A percentile compares a stretch with the other conserved stretches of the same genome.
These are phyloP conservation scores for Phylloscopus trochilus DNA, from an alignment of 2,113 vertebrate species.

Conservation along the genomic window DNA sequence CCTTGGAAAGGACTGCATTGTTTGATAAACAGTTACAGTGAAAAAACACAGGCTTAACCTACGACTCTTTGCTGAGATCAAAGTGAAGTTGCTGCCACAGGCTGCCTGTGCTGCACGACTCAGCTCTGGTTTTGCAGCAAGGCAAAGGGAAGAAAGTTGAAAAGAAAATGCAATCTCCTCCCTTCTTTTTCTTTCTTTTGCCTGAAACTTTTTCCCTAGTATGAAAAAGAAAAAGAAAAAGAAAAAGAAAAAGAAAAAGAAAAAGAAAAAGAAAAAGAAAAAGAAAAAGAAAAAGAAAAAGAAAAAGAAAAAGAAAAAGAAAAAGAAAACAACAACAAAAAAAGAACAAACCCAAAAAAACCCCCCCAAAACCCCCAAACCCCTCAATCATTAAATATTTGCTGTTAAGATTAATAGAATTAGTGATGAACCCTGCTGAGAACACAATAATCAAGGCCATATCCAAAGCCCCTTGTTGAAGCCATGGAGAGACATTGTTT, in stretches of 20 bases:
- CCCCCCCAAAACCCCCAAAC: too few species aligned
- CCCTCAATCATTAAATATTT: slow-evolving; percentile 10
- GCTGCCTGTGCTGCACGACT: neutral
- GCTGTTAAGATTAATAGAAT: slow-evolving; percentile 11
- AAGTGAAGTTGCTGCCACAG: neutral
- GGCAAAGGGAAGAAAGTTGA: neutral
- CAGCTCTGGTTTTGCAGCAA: neutral
- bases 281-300: neutral
- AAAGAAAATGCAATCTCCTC: neutral
- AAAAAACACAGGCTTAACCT: slow-evolving; percentile 48
- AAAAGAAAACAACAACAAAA: too few species aligned
- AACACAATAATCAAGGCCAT: neutral
- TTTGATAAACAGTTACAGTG: slow-evolving; percentile 21
- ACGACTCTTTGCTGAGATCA: slow-evolving; percentile 13
- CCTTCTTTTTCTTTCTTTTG: neutral
- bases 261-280: neutral
- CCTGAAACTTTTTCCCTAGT: neutral
- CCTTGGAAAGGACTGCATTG: neutral
- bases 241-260: neutral
- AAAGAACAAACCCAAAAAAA: neutral
- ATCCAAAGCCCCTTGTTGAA: slow-evolving; percentile 4
- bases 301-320: neutral
- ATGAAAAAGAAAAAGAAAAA: neutral
- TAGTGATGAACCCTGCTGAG: neutral
- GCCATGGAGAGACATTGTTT: neutral